Evolutionary conservation across 2,888 invertebrate genomes (phyloP), one percentile per base, ranked within the genome.

Genomic region (Hirudinaria manillensis): DNA sequence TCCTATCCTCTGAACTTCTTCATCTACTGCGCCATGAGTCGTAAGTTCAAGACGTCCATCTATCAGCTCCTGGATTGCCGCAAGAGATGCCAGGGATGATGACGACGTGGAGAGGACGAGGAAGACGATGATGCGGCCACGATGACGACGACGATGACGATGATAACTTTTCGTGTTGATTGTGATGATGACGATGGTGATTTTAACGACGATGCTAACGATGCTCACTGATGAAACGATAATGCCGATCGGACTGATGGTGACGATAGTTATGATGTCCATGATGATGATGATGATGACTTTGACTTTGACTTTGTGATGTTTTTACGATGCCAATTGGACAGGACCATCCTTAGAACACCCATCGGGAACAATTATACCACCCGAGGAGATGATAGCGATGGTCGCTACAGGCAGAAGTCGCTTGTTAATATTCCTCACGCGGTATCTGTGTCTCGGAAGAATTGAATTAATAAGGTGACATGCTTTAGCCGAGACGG

Each of bases 11-110:
- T 94, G 76, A 94, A 95, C 85, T 95, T 96, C 82, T 94, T 93
- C 77, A 94, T 95, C 79, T 96, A 96, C 83, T 95, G 94, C 84
- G 93, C 93, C 32, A 97, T 96, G 96, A 93, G 93, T 51, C 88
- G 93, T 45, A 93, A 93, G 84, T 96, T 96, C 85, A 88, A 95
- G 29, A 68, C 68, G 2, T n/a, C 68, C 34, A 34, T 68, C 68
- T n/a, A 34, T 6, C 27, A 68, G n/a, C n/a, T 68, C 32, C 32
- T 68, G 68, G n/a, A 24, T 13, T 68, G 34, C 32, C 36, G 68
- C 36, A n/a, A 36, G 34, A 4, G 68, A 24, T 68, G 68, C 36
- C 16, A 10, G 29, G 45, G 34, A 72, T 55, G 34, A 55, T 72
- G 56, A 72, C 3, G 34, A 72, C 45, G 51, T 53, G 53, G 45